Base-by-base conservation (phyloP, 92 coral and sea anemone genomes). In the Isaurus tuberculatus region DNA sequence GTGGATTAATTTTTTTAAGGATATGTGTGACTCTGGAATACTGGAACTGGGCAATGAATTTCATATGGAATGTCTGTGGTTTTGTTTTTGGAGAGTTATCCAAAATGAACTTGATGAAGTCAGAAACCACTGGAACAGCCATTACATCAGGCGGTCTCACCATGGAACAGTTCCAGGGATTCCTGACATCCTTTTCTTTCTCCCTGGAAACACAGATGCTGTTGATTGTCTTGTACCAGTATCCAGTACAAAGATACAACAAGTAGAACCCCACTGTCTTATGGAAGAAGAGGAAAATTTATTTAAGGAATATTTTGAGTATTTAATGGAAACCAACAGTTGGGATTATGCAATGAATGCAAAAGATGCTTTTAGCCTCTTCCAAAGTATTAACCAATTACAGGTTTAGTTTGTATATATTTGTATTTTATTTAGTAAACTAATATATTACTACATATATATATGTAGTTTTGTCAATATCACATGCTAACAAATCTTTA, bases 61-160 rank as follows among this genome's bases (percentile, higher is more conserved):
- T 44, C 53, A n/a, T n/a, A n/a, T n/a, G n/a, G n/a, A n/a, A n/a
- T n/a, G n/a, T n/a, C n/a, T n/a, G n/a, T n/a, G n/a, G 53, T 44
- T 44, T 44, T 44, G 53, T 44, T 44, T 44, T 44, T 44, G 37
- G 43, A 82, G 84, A 31, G 73, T 89, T 32, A 55, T 84, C 40
- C 84, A 84, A 63, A 57, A n/a, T 27, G 87, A 75, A 33, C 60
- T 85, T 70, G 49, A 89, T 61, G 72, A 89, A 77, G 74, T 72
- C 83, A 85, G 29, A 42, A 71, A 79, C 63, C 80, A 80, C 83
- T 89, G 92, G 92, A 89, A 89, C 73, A 89, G 86, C 29, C 92
- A 89, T 10, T 44, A 44, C 53, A 44, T 0, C 7, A 44, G 46
- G 46, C 46, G 46, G 83, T 78, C 58, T 72, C 88, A n/a, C n/a